Conservation (phyloP, 2,113 vertebrate species). For the Cheirogaleus medius region DNA sequence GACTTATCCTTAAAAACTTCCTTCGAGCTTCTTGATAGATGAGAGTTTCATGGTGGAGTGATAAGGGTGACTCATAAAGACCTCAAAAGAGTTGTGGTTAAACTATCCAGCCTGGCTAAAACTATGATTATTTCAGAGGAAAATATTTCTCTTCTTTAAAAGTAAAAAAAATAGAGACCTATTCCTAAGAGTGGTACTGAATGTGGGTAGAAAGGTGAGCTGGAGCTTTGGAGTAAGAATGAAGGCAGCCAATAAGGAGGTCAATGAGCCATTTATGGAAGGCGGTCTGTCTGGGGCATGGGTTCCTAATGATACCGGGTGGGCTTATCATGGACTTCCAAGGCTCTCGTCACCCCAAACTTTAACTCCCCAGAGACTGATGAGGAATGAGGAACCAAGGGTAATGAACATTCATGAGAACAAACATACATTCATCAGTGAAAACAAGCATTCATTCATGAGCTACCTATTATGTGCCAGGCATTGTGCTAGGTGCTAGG, state of each 20-base stretch:
- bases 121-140: constrained; percentile 1
- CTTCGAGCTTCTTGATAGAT: background rate
- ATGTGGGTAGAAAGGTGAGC: background rate
- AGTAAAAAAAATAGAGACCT: background rate
- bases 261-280: background rate
- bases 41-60: background rate
- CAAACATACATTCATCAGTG: constrained; percentile 9
- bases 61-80: constrained; percentile 21
- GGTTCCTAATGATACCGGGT: background rate
- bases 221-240: background rate
- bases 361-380: background rate
- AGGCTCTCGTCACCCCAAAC: background rate
- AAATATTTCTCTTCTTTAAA: constrained; percentile 25
- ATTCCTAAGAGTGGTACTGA: background rate
- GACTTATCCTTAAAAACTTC: background rate
- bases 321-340: background rate
- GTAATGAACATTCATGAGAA: constrained; percentile 14
- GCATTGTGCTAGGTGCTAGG: background rate
- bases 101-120: background rate
- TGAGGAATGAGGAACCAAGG: background rate
- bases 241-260: background rate
- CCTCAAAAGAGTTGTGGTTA: background rate
- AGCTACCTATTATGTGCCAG: constrained; percentile 7
- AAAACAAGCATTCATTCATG: constrained; percentile 43
- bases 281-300: background rate